A percentile compares a stretch with the other conserved stretches of the same genome.
phyloP scores from a whole-genome alignment of 2,888 invertebrate species.

The Drosophila rellima region DNA sequence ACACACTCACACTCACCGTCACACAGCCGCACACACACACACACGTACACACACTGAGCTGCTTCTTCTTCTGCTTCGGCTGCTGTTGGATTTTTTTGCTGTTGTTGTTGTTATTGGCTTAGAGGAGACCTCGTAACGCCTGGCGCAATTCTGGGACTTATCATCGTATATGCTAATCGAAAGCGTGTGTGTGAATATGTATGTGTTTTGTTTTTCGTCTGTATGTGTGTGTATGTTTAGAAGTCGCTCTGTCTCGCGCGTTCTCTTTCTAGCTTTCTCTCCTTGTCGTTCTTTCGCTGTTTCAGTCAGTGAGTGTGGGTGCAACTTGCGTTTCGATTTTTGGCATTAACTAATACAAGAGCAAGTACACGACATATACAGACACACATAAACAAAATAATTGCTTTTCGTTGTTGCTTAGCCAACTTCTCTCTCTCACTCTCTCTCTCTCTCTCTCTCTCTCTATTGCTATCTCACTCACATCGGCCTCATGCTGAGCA shows the following conservation, averaged over 20 bases:
- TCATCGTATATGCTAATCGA: constrained; percentile 56
- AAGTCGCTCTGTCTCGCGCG: not conserved
- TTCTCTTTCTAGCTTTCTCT: not conserved
- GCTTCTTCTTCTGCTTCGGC: constrained; percentile 7
- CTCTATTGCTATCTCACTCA: constrained; percentile 55
- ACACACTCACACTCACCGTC: constrained; percentile 7
- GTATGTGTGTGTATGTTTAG: constrained; percentile 4
- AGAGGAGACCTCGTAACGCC: constrained; percentile 54
- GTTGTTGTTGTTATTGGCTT: constrained; percentile 59
- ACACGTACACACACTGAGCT: constrained; percentile 19
- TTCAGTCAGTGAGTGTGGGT: constrained; percentile 36
- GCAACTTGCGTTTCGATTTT: constrained; percentile 75
- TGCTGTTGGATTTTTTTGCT: constrained; percentile 32
- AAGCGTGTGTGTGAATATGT: constrained; percentile 6
- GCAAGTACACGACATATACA: constrained; percentile 43
- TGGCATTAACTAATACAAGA: constrained; percentile 73
- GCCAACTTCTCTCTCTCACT: constrained; percentile 21
- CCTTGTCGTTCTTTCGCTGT: not conserved
- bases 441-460: constrained; percentile 49
- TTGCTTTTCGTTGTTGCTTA: constrained; percentile 77
- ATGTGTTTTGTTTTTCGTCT: constrained; percentile 8
- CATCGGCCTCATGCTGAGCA: constrained; percentile 42
- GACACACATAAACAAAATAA: constrained; percentile 69
- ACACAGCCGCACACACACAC: constrained; percentile 14
- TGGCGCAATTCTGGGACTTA: constrained; percentile 66